Percentiles rank a stretch among this genome's conserved stretches.
Evolutionary conservation across 1,140 invertebrate species (phyloP).

Genomic region (Achroia grisella): DNA sequence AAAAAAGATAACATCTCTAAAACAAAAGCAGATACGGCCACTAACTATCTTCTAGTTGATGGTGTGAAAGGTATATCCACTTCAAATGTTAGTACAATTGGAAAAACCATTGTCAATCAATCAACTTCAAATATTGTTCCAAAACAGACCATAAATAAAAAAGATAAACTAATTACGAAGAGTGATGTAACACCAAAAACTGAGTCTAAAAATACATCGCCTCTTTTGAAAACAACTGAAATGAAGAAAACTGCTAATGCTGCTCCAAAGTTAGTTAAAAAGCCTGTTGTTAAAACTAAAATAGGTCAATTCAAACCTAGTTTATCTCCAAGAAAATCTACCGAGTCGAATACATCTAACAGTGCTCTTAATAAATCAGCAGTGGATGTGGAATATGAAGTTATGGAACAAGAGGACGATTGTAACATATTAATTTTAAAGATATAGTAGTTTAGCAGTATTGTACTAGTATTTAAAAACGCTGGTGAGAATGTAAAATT

Average conservation of each 20-base stretch:
- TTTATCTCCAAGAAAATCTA: constrained; percentile 19
- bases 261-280: too few relatives aligned
- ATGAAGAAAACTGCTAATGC: too few relatives aligned
- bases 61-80: too few relatives aligned
- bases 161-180: too few relatives aligned
- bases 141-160: too few relatives aligned
- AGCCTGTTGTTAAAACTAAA: constrained; percentile 35
- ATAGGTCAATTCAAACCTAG: constrained; percentile 37
- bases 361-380: not conserved
- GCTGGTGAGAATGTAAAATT: too few relatives aligned
- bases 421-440: constrained; percentile 62
- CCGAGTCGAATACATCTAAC: not conserved
- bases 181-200: not conserved
- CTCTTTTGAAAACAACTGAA: too few relatives aligned
- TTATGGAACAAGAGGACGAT: constrained; percentile 48
- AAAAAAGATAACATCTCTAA: not conserved
- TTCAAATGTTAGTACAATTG: too few relatives aligned
- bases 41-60: not conserved
- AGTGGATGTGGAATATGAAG: constrained; percentile 44
- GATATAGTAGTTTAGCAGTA: constrained; percentile 14
- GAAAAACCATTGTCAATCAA: too few relatives aligned
- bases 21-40: not conserved
- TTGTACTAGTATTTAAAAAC: too few relatives aligned
- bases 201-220: too few relatives aligned
- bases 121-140: too few relatives aligned